These are phyloP conservation scores for Rhamnusium bicolor DNA, from an alignment of 2,888 invertebrate genomes.

Conservation along the genomic window DNA sequence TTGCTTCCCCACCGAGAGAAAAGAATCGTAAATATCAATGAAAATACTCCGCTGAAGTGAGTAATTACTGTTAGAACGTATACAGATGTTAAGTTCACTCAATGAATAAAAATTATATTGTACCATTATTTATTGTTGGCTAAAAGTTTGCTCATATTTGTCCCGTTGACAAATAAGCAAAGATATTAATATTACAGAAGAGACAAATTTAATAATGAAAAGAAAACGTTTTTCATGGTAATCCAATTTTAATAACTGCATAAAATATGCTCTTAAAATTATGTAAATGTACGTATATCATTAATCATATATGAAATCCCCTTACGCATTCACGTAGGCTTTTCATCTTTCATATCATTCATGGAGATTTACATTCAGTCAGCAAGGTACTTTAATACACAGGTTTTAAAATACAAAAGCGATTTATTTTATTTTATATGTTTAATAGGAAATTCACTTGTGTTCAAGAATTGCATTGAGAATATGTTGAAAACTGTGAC, in stretches of 20 bases:
- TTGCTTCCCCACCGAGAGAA: too few species aligned
- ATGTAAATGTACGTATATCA: background rate
- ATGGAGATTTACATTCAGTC: background rate
- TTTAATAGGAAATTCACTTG: background rate
- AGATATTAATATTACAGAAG: background rate
- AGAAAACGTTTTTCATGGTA: background rate
- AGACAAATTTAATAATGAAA: background rate
- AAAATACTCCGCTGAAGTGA: too few species aligned
- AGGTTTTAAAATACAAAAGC: conserved; percentile 17
- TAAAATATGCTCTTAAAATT: background rate
- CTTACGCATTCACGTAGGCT: conserved; percentile 6
- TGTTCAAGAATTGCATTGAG: background rate
- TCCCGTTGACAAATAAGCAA: too few species aligned
- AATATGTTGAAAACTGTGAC: conserved; percentile 11
- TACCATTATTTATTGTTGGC: too few species aligned
- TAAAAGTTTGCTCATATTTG: too few species aligned
- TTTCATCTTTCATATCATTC: conserved; percentile 12
- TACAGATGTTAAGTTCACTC: too few species aligned
- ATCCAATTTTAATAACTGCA: background rate
- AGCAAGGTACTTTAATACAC: conserved; percentile 8
- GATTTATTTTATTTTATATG: conserved; percentile 15
- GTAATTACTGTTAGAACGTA: too few species aligned
- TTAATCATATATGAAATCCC: conserved; percentile 11
- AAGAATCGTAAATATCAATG: too few species aligned
- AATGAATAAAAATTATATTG: too few species aligned